Conservation (phyloP, 2,888 invertebrate species). For the Plagiodera versicolora region DNA sequence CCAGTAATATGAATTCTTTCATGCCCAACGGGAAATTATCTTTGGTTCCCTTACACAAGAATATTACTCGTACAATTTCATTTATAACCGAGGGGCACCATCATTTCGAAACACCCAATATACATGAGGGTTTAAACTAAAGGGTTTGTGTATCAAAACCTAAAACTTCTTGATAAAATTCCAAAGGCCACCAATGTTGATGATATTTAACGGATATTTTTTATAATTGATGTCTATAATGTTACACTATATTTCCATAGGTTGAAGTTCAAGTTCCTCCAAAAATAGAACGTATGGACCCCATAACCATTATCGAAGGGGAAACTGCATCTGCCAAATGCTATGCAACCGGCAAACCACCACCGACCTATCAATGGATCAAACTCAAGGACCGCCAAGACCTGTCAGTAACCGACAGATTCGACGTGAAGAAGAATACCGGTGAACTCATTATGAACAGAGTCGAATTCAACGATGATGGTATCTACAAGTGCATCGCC, state of each 20-base stretch:
- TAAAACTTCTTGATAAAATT: too few relatives aligned
- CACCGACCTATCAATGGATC: constrained; percentile 83
- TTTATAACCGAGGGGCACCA: too few relatives aligned
- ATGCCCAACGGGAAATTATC: too few relatives aligned
- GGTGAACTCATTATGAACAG: constrained; percentile 74
- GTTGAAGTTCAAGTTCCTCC: constrained; percentile 75
- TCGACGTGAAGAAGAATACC: constrained; percentile 69
- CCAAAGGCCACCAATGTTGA: too few relatives aligned
- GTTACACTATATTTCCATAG: constrained; percentile 35
- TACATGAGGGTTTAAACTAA: too few relatives aligned
- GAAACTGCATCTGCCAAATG: constrained; percentile 76
- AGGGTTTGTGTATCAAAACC: too few relatives aligned
- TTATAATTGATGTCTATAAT: too few relatives aligned
- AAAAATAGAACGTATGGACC: constrained; percentile 65
- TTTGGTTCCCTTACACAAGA: too few relatives aligned
- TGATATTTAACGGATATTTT: too few relatives aligned
- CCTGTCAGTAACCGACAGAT: constrained; percentile 68
- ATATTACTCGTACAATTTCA: too few relatives aligned
- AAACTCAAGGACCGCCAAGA: constrained; percentile 73
- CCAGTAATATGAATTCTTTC: too few relatives aligned
- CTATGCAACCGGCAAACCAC: constrained; percentile 81
- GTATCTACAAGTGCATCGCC: constrained; percentile 79
- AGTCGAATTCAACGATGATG: constrained; percentile 77
- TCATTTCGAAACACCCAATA: too few relatives aligned
- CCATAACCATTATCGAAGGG: constrained; percentile 75